Conservation (phyloP, 2,888 invertebrate genomes). For the Dusona sp. region DNA sequence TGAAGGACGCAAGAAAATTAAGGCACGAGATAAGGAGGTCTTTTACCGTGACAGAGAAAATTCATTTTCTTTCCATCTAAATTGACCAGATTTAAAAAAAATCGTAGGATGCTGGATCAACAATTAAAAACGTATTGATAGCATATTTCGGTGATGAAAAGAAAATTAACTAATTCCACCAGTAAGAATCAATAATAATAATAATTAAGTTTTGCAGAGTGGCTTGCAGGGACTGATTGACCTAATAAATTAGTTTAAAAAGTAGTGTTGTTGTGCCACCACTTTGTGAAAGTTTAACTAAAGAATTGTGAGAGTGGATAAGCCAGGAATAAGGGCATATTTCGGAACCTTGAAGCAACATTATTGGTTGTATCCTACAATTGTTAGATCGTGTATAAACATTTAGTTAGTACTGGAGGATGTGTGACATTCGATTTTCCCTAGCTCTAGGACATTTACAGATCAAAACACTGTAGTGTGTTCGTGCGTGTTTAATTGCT, state of each 20-base stretch:
- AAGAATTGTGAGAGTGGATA: not conserved
- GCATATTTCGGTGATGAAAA: not conserved
- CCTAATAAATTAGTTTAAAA: not conserved
- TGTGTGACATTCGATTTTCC: slow-evolving; percentile 11
- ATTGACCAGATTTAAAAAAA: not conserved
- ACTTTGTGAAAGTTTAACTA: slow-evolving; percentile 38
- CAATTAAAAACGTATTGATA: not conserved
- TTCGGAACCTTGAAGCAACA: not conserved
- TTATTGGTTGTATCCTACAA: slow-evolving; percentile 52
- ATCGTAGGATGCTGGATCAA: not conserved
- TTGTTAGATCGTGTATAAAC: slow-evolving; percentile 27
- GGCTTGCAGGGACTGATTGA: not conserved
- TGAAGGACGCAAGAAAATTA: not conserved
- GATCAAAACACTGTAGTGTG: not conserved
- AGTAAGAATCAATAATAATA: not conserved
- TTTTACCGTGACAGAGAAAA: not conserved
- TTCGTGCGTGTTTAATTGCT: slow-evolving; percentile 12
- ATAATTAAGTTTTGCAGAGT: not conserved
- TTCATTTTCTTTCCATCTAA: not conserved
- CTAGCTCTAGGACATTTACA: not conserved
- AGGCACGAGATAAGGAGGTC: not conserved
- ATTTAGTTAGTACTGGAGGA: not conserved
- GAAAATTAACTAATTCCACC: not conserved
- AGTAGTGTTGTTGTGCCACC: not conserved
- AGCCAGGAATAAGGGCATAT: not conserved